Conservation (phyloP, 2,113 vertebrate species). For the Rhea americana region DNA sequence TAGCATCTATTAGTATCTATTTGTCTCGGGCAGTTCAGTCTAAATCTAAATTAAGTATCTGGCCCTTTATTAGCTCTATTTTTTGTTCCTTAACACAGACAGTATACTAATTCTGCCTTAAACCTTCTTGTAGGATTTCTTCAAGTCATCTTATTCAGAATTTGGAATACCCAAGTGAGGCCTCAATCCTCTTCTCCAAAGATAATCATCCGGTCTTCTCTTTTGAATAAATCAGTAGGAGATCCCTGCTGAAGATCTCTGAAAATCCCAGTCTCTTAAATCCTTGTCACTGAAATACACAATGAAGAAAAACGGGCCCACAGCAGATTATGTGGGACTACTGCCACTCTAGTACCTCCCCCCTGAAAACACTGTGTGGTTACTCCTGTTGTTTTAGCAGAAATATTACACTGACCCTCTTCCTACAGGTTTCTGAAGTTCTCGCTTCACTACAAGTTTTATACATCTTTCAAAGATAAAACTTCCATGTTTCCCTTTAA, state of each 20-base stretch:
- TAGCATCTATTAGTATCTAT: neutral
- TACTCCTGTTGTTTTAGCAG: accelerated
- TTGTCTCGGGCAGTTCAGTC: neutral
- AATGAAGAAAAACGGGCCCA: neutral
- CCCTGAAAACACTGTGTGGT: accelerated
- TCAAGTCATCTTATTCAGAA: neutral
- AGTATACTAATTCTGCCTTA: neutral
- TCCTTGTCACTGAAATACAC: neutral
- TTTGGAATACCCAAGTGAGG: neutral
- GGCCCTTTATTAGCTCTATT: neutral
- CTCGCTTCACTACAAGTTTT: neutral
- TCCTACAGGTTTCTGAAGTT: accelerated
- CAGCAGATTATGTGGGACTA: neutral
- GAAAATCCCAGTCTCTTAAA: neutral
- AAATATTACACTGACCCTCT: neutral
- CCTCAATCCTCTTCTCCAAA: neutral
- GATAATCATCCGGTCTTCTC: neutral
- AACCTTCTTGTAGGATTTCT: neutral
- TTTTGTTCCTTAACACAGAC: neutral
- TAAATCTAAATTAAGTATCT: neutral
- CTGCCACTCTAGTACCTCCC: accelerated
- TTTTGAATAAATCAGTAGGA: neutral
- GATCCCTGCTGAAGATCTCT: neutral
- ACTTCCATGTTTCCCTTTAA: neutral
- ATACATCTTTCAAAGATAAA: neutral